Base-by-base conservation (phyloP, 2,888 invertebrate species). In the Aquatica leii region DNA sequence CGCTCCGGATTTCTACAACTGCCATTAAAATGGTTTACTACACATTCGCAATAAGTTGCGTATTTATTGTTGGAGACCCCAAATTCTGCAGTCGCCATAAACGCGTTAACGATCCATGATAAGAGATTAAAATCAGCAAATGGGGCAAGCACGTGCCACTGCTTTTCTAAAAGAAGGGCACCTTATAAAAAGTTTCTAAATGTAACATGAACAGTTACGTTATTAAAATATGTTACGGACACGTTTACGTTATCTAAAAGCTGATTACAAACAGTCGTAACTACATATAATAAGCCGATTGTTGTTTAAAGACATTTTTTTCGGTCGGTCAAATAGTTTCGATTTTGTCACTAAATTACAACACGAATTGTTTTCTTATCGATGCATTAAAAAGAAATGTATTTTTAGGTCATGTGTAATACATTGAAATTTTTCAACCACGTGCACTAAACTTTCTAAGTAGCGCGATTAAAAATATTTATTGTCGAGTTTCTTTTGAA, bases 1-100 rank as follows among this genome's bases (percentile, higher is more conserved):
- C 50, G 54, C 43, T 57, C 56, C 57, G 56, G 51, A 62, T 70
- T 62, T 48, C 57, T 57, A 62, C 56, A 57, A 57, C 52, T 62
- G 46, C 43, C 43, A 57, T 62, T 62, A 62, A 56, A 62, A 62
- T 62, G 62, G 52, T 40, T 62, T 52, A 48, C 46, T 51, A 51
- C 51, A 57, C 52, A 57, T 56, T 57, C 52, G 37, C 51, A 46
- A 51, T 51, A 41, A 52, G 35, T 31, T 52, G 37, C 50, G 34
- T 49, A 58, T 51, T 58, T 58, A 58, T 43, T 40, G 41, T 21
- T 17, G n/a, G 49, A 20, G 46, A 14, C 51, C 58, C 50, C 17
- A 58, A 58, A 51, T 58, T 56, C 24, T 41, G 37, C 50, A 40
- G 49, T 14, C 20, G 18, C 58, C 37, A 58, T 58, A 51, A 58